A percentile compares a stretch with the other conserved stretches of the same genome.
Evolutionary conservation across 2,888 invertebrate species (phyloP).

Genomic region (Nomada hirtipes): DNA sequence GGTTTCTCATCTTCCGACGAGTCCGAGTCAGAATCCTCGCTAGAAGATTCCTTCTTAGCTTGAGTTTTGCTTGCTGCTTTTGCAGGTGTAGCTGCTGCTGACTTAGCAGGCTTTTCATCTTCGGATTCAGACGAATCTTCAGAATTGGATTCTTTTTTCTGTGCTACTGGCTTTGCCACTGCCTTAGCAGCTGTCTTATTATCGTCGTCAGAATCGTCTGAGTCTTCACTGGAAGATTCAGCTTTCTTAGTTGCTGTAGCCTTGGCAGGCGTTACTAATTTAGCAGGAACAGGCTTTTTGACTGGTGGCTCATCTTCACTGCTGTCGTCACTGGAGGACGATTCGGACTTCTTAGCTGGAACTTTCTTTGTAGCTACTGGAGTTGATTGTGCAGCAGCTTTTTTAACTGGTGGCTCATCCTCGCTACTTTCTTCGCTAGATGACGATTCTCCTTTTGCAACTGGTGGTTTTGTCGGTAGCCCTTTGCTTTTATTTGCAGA

Average conservation of each 20-base stretch:
- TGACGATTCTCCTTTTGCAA: conserved; percentile 78
- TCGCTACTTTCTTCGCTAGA: conserved; percentile 82
- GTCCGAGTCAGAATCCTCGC: conserved; percentile 76
- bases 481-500: conserved; percentile 53
- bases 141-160: conserved; percentile 66
- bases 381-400: conserved; percentile 15
- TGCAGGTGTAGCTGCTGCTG: conserved; percentile 52
- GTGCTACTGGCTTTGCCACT: conserved; percentile 55
- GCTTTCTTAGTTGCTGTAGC: conserved; percentile 53
- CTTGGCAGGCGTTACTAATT: conserved; percentile 71
- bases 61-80: conserved; percentile 62
- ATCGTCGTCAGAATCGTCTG: conserved; percentile 82
- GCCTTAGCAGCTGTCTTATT: conserved; percentile 63
- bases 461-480: conserved; percentile 22
- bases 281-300: conserved; percentile 78
- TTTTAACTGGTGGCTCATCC: conserved; percentile 73
- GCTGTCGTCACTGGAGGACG: conserved; percentile 83
- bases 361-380: conserved; percentile 24
- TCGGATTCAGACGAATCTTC: conserved; percentile 80
- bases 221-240: conserved; percentile 72
- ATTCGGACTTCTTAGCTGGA: conserved; percentile 71
- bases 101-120: conserved; percentile 68
- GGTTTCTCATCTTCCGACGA: conserved; percentile 77
- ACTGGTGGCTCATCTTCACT: conserved; percentile 75
- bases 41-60: conserved; percentile 68